These are phyloP conservation scores for Polypterus senegalus DNA, from an alignment of 2,113 vertebrate genomes.

Conservation along the genomic window DNA sequence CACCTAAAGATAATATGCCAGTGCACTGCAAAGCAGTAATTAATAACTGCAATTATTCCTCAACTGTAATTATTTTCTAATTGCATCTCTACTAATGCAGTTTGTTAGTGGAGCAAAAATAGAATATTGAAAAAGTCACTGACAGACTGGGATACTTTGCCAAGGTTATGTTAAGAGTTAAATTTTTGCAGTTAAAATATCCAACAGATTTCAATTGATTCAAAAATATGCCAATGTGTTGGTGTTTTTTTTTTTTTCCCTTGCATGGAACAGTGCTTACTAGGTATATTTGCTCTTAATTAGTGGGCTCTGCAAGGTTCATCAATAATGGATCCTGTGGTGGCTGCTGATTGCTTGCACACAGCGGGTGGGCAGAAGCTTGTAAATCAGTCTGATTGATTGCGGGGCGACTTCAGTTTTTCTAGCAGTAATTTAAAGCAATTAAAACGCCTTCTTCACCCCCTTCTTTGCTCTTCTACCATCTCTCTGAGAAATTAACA, in stretches of 20 bases:
- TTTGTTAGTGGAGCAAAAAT: too few relatives aligned
- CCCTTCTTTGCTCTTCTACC: not conserved
- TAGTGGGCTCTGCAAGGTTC: conserved; percentile 59
- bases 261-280: conserved; percentile 25
- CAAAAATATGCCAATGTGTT: too few relatives aligned
- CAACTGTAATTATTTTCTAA: too few relatives aligned
- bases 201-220: too few relatives aligned
- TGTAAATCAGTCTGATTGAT: conserved; percentile 48
- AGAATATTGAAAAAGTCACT: too few relatives aligned
- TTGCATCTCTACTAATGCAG: too few relatives aligned
- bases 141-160: too few relatives aligned
- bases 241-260: not conserved
- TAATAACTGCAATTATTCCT: too few relatives aligned
- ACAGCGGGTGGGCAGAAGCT: conserved; percentile 37
- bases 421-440: conserved; percentile 40
- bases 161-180: too few relatives aligned
- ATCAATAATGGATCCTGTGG: conserved; percentile 67
- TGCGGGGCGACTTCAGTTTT: conserved; percentile 41
- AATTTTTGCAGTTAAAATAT: too few relatives aligned
- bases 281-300: conserved; percentile 55
- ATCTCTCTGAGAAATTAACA: conserved; percentile 23
- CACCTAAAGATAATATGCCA: too few relatives aligned
- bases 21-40: too few relatives aligned
- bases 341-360: conserved; percentile 55
- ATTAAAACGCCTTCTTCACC: not conserved